Evolutionary conservation across 2,888 invertebrate species (phyloP), one percentile per base, ranked within the genome.

Genomic region (Temnothorax unifasciatus): DNA sequence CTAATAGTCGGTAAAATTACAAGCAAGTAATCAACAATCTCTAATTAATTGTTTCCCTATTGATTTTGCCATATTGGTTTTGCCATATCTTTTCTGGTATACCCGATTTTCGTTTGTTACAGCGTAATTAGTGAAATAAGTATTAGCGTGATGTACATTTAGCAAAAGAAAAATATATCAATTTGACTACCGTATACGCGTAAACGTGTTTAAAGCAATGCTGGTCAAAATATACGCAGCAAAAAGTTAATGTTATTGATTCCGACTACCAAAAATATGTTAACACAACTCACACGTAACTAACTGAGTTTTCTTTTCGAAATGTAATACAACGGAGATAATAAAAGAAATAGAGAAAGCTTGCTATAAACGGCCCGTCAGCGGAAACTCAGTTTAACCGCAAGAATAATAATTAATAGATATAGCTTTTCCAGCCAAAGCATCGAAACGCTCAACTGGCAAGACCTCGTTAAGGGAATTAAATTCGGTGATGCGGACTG

Each of bases 321-420:
- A 38, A 71, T 71, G 18, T 71, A 71, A 79, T 59, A 38, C 71
- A 71, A 79, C 34, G 61, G 47, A 59, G 13, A 57, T 44, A 25
- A 59, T 71, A 73, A 71, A 79, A 18, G 8, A 47, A 71, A 79
- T 47, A 38, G 59, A 21, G 25, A 38, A 50, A 71, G 47, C 38
- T 47, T 8, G 18, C 47, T 18, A 47, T 61, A 71, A 64, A n/a
- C 54, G 77, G 61, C 50, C 74, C 73, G 66, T 71, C 76, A 57
- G 57, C 15, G 66, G 64, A 63, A 82, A 81, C 44, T 63, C 52
- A 76, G 82, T 76, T 81, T 64, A 82, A 84, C 82, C 75, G 64
- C 85, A 83, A 89, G 90, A 90, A 91, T 91, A 91, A 91, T 92
- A 92, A 92, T 91, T 92, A 92, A 92, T 92, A 92, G 91, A 92